phyloP scores from a whole-genome alignment of 2,888 invertebrate genomes.

The Idaea dimidiata region DNA sequence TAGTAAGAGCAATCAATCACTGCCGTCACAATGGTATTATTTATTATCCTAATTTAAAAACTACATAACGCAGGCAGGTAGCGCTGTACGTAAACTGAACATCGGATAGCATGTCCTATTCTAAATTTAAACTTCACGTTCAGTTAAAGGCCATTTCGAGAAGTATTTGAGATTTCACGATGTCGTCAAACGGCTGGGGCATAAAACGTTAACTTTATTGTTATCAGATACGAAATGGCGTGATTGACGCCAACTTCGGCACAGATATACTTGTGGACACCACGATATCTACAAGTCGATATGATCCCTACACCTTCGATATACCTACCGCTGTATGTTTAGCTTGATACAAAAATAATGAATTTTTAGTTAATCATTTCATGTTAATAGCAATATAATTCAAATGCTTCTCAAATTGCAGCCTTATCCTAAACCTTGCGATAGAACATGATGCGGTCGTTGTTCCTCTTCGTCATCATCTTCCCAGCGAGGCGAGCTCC shows the following conservation, averaged over 20 bases:
- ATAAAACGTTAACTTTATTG: background rate
- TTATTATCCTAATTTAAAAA: constrained; percentile 18
- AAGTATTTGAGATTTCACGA: constrained; percentile 55
- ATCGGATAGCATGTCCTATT: constrained; percentile 11
- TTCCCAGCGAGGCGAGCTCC: constrained; percentile 74
- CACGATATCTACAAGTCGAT: background rate
- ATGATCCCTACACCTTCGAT: background rate
- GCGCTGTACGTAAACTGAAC: constrained; percentile 58
- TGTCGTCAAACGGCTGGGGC: background rate
- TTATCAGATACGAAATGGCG: background rate
- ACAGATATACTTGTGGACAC: background rate
- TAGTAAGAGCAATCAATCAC: constrained; percentile 57
- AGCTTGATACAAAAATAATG: background rate
- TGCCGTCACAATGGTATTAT: constrained; percentile 54
- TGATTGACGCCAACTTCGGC: background rate
- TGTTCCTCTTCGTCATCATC: constrained; percentile 64
- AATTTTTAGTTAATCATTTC: too few relatives aligned
- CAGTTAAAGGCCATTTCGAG: constrained; percentile 40
- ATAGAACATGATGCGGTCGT: constrained; percentile 62
- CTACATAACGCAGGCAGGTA: constrained; percentile 44
- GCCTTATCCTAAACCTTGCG: constrained; percentile 67
- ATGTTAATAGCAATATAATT: constrained; percentile 15
- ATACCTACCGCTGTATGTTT: background rate
- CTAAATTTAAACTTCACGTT: constrained; percentile 24
- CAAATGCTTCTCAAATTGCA: constrained; percentile 28